Conservation (phyloP, 2,113 vertebrate species). For the Rhodinocichla rosea region DNA sequence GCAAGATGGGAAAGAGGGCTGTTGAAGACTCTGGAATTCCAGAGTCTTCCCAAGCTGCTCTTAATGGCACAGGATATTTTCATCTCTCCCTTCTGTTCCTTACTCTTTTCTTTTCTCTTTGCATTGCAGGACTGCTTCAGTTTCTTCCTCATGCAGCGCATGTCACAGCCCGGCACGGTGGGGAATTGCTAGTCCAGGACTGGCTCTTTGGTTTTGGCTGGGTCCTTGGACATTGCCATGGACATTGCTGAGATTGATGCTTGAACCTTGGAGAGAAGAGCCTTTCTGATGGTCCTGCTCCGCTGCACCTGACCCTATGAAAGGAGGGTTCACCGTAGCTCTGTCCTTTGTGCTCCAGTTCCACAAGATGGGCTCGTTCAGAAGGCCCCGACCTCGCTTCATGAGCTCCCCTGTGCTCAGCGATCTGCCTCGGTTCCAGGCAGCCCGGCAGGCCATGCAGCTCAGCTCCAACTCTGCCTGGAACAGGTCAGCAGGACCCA, state of each 20-base stretch:
- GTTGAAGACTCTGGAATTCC: neutral
- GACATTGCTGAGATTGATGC: fast-evolving
- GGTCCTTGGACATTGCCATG: neutral
- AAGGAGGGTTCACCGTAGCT: conserved; percentile 42
- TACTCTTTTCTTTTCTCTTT: neutral
- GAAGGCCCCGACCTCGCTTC: conserved; percentile 83
- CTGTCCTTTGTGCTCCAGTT: conserved; percentile 42
- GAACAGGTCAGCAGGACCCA: conserved; percentile 82
- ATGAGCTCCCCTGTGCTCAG: conserved; percentile 96
- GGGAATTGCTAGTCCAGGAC: neutral
- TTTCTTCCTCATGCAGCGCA: fast-evolving
- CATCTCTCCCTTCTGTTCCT: neutral
- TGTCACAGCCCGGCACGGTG: fast-evolving
- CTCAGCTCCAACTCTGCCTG: conserved; percentile 88
- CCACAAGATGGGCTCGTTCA: conserved; percentile 79
- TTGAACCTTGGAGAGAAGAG: neutral
- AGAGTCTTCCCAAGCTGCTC: neutral
- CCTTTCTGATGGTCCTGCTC: neutral
- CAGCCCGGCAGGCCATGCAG: conserved; percentile 77
- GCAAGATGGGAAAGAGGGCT: neutral
- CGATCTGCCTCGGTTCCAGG: conserved; percentile 84
- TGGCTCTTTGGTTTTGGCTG: neutral
- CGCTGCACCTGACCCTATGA: conserved; percentile 64
- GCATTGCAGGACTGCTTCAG: neutral
- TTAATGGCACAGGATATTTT: neutral